These are phyloP conservation scores for Pomacea maculata DNA, from an alignment of 1,140 invertebrate species.

Conservation along the genomic window DNA sequence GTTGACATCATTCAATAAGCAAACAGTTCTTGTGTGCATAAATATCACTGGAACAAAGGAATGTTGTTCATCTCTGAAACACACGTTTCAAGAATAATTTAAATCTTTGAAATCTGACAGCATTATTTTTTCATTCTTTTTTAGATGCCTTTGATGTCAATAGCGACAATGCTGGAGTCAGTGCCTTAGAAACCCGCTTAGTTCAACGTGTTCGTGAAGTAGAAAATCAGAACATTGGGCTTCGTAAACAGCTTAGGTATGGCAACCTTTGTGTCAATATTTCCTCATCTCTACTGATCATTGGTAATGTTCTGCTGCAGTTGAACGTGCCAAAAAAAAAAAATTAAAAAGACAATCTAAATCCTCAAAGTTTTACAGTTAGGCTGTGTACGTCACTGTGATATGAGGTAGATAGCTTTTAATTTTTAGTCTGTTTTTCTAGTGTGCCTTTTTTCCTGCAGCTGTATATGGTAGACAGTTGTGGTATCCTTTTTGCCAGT, in stretches of 20 bases:
- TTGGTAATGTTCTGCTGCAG: neutral
- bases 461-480: neutral
- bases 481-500: too few species aligned
- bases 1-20: neutral
- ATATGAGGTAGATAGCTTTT: too few species aligned
- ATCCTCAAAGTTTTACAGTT: too few species aligned
- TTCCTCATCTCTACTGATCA: neutral
- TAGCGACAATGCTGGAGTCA: conserved; percentile 55
- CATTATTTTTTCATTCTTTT: conserved; percentile 1
- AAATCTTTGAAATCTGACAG: neutral
- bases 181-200: conserved; percentile 65
- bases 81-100: neutral
- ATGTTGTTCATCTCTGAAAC: neutral
- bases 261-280: neutral
- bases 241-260: conserved; percentile 67
- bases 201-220: conserved; percentile 68
- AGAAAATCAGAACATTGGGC: conserved; percentile 69
- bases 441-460: neutral
- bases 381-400: too few species aligned
- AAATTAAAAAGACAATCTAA: too few species aligned
- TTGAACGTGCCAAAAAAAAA: too few species aligned
- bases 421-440: neutral
- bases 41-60: neutral
- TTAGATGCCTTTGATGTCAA: conserved; percentile 15
- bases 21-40: neutral